Evolutionary conservation across 2,113 vertebrate genomes (phyloP), one percentile per base, ranked within the genome.

Genomic region (Chaenocephalus aceratus): DNA sequence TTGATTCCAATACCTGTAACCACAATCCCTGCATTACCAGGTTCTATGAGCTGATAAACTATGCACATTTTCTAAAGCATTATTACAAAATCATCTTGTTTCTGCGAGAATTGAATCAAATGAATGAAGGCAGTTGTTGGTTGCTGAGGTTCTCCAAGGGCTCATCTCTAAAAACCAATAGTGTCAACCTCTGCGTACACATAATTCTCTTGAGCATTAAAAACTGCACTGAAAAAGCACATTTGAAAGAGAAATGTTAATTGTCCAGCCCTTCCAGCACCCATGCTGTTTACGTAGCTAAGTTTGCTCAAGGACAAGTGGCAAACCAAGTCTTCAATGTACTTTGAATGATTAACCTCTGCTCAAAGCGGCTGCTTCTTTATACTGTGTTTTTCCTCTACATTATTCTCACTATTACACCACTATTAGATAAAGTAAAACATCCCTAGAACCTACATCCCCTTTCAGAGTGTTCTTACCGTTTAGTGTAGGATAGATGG

Each of bases 291-390:
- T 72, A 72, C 61, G 44, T 21, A 56, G 53, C 57, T 63, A 13
- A 53, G 61, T 41, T 48, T 15, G 80, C 85, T 70, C 30, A 7
- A 75, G 77, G 82, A 18, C 52, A 6, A 63, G 2, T 11, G 71
- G 58, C 45, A 80, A 13, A n/a, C 63, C 10, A 46, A 52, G 41
- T 75, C 75, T 60, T 76, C 77, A 82, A 89, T 83, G 75, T 83
- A 12, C 80, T 82, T 73, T 76, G 72, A 83, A 84, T 80, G 49
- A 77, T 90, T 89, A 87, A 61, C 65, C 74, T 78, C 62, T 44
- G 58, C 41, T 83, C 59, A 72, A 71, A 77, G 59, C 69, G 52
- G 53, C 36, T 30, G 10, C 72, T 67, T 66, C 63, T 75, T 69
- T 44, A 53, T 44, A 5, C n/a, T 23, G 9, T 49, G 36, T 9